Evolutionary conservation across 2,888 invertebrate genomes (phyloP), one percentile per base, ranked within the genome.

Genomic region (Ryuthela nishihirai): DNA sequence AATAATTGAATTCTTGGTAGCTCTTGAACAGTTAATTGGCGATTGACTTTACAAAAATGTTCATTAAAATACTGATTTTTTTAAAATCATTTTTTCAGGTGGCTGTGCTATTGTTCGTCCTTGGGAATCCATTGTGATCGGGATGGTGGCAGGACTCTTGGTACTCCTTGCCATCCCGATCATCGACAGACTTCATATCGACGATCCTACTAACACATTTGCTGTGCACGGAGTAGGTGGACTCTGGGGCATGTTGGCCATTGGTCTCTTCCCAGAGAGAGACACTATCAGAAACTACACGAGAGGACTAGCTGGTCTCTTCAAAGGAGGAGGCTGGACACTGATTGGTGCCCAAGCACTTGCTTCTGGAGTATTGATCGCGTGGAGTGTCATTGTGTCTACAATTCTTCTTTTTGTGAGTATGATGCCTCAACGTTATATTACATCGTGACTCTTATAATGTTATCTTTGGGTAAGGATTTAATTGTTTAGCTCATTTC

Each of bases 231-330:
- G 65, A 4, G 35, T 65, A 4, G 62, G 60, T 1, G 67, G 67
- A 20, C 68, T 79, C 69, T 73, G 79, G 90, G 89, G 93, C 9
- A 84, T 91, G 18, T 56, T 91, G 15, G 88, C 92, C 0, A 89
- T 93, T 1, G 93, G 94, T 0, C 76, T 94, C 0, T 94, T 94
- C 71, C 91, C 91, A 4, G 85, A 89, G 53, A 82, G 88, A 72
- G 93, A 94, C 0, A 76, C 82, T 50, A 87, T 92, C 0, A 78
- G 92, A 72, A 80, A 82, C 38, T 87, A 91, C 0, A 93, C 92
- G 0, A 81, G 80, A 15, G 65, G 62, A 12, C 29, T 45, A 2
- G 38, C 63, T 44, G 66, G 66, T 3, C 41, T 65, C 1, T 55
- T 66, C 21, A 53, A 64, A 17, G 58, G 91, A 21, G 94, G 94